phyloP scores from a whole-genome alignment of 2,113 vertebrate genomes.

The Apus apus region DNA sequence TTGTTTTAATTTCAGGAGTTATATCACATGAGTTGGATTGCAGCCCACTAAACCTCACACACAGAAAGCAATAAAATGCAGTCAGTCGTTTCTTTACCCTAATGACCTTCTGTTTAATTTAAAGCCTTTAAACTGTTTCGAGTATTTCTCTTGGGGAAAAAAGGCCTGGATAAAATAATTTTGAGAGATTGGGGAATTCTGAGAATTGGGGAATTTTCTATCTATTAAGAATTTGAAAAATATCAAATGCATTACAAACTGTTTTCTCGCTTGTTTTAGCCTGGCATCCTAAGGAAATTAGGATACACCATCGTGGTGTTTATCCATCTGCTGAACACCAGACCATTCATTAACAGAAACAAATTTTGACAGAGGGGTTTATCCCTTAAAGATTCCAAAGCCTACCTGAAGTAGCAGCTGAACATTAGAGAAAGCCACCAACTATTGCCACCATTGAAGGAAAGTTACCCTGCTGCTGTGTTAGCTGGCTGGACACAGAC shows the following conservation, averaged over 20 bases:
- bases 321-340: not conserved
- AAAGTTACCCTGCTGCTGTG: rapidly evolving
- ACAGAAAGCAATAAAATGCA: not conserved
- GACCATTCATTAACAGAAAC: not conserved
- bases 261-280: not conserved
- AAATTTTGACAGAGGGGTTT: not conserved
- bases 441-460: not conserved
- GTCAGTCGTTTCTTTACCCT: not conserved
- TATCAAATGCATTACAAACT: not conserved
- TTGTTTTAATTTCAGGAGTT: not conserved
- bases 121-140: not conserved
- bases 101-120: not conserved
- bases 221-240: not conserved
- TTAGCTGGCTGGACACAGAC: not conserved
- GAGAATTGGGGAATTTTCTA: not conserved
- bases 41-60: not conserved
- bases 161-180: not conserved
- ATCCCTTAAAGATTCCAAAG: not conserved
- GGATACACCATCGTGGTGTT: not conserved
- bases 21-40: not conserved
- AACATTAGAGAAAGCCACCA: not conserved
- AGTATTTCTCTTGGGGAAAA: not conserved
- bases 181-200: not conserved
- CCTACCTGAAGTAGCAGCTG: not conserved
- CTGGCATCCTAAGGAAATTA: not conserved